A percentile compares a stretch with the other conserved stretches of the same genome.
Conservation (phyloP, 2,888 invertebrate genomes). For the Ophion ellenae region DNA sequence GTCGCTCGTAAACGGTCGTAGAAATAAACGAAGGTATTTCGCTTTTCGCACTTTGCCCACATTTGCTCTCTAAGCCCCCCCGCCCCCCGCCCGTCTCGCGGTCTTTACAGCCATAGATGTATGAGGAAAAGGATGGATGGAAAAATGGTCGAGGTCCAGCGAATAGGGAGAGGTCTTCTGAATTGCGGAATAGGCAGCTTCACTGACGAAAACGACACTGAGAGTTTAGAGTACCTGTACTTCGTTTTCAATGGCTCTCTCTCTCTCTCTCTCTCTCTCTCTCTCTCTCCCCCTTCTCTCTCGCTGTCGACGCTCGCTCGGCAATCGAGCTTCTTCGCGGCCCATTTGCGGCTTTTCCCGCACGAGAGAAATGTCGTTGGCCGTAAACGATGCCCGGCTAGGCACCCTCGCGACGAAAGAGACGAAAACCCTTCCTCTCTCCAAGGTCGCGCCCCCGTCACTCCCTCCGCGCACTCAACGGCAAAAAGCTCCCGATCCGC, state of each 20-base stretch:
- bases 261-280: background rate
- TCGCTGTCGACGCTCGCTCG: conserved; percentile 51
- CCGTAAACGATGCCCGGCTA: conserved; percentile 36
- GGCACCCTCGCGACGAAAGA: conserved; percentile 46
- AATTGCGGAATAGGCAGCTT: conserved; percentile 61
- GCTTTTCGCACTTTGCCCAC: too few relatives aligned
- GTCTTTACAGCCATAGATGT: conserved; percentile 1
- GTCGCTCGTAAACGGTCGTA: conserved; percentile 17
- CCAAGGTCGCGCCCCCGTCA: conserved; percentile 50
- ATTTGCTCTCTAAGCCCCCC: too few relatives aligned
- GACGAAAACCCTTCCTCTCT: conserved; percentile 25
- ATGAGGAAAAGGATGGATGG: conserved; percentile 24
- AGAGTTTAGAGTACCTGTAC: conserved; percentile 50
- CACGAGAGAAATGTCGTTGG: conserved; percentile 46
- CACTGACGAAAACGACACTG: conserved; percentile 37
- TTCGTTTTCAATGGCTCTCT: background rate
- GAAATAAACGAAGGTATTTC: conserved; percentile 20
- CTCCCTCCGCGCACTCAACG: conserved; percentile 23
- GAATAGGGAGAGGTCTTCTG: conserved; percentile 48
- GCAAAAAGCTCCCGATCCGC: conserved; percentile 31
- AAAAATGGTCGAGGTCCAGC: conserved; percentile 46
- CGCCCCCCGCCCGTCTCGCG: background rate
- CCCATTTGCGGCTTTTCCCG: conserved; percentile 63
- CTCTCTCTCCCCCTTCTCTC: background rate
- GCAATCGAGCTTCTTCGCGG: conserved; percentile 60